Percentiles rank a stretch among this genome's conserved stretches.
Conservation (phyloP, 2,888 invertebrate genomes). For the Drymonia ruficornis region DNA sequence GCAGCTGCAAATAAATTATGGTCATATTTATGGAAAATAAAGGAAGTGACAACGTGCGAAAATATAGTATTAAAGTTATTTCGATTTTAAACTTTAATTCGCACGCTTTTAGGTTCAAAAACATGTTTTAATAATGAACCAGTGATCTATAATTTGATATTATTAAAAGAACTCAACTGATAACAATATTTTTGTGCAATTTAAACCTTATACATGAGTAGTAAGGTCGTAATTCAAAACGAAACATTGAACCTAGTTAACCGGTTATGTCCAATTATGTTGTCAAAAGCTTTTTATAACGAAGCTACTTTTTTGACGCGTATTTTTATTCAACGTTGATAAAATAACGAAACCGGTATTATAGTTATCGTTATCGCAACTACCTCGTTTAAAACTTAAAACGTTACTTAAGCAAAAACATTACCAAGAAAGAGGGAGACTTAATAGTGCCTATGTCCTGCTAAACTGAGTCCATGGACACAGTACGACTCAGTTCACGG, state of each 20-base stretch:
- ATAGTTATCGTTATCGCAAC: background rate
- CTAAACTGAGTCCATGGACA: too few species aligned
- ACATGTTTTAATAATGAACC: background rate
- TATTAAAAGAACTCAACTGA: background rate
- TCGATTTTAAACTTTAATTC: slow-evolving; percentile 25
- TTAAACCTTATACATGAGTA: background rate
- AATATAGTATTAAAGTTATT: slow-evolving; percentile 9
- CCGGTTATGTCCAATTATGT: slow-evolving; percentile 27
- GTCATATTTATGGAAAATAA: slow-evolving; percentile 17
- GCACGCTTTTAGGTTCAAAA: background rate
- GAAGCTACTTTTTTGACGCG: background rate
- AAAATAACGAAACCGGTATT: slow-evolving; percentile 21
- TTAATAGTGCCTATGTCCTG: too few species aligned
- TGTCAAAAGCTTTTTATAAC: slow-evolving; percentile 29
- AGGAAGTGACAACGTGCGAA: slow-evolving; percentile 47
- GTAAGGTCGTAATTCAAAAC: background rate
- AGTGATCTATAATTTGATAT: background rate
- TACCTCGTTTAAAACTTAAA: background rate
- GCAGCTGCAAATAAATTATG: slow-evolving; percentile 18
- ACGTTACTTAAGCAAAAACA: too few species aligned
- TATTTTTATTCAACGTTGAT: slow-evolving; percentile 29
- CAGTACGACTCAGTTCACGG: too few species aligned
- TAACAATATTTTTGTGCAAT: background rate
- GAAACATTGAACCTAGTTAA: background rate
- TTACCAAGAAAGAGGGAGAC: too few species aligned